These are phyloP conservation scores for Lepus timidus DNA, from an alignment of 2,113 vertebrate species.

Conservation along the genomic window DNA sequence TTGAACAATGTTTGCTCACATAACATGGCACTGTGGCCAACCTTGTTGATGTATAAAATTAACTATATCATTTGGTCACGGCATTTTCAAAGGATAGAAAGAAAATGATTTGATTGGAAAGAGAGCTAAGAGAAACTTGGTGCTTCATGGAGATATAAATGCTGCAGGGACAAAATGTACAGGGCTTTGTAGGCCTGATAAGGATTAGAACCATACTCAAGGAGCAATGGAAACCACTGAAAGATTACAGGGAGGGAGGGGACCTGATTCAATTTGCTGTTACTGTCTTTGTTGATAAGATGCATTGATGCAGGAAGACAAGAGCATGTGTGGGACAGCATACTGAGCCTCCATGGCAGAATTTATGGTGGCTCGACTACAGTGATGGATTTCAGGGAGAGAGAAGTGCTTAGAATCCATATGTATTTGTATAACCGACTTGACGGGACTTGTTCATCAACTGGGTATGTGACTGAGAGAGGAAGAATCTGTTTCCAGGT, in stretches of 20 bases:
- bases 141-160: background rate
- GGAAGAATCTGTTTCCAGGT: background rate
- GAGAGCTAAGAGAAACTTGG: background rate
- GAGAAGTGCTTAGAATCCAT: background rate
- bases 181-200: background rate
- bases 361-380: background rate
- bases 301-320: background rate
- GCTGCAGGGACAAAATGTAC: background rate
- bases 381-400: accelerated
- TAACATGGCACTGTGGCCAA: background rate
- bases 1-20: background rate
- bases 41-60: background rate
- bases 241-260: too few species aligned
- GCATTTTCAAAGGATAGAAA: background rate
- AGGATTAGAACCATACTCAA: background rate
- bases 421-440: background rate
- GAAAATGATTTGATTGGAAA: background rate
- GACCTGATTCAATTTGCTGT: background rate
- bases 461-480: background rate
- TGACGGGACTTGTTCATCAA: background rate
- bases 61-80: background rate
- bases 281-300: background rate
- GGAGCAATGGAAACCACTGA: background rate
- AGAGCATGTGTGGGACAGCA: accelerated
- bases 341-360: background rate